Conservation (phyloP, 2,113 vertebrate genomes). For the Ceyx melanurus region DNA sequence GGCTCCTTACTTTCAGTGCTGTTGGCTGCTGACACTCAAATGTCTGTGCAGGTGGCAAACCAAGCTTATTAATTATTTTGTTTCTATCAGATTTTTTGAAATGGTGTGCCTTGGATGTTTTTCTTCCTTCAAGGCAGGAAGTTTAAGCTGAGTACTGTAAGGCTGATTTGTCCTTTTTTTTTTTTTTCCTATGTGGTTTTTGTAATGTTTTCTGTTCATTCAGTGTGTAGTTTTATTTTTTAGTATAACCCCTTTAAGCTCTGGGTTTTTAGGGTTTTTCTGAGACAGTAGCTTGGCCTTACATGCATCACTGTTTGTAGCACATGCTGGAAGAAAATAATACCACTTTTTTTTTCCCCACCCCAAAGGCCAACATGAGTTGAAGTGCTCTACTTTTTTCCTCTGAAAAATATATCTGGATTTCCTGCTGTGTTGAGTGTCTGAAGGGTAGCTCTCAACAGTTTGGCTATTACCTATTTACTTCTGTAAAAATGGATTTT, state of each 20-base stretch:
- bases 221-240: not conserved
- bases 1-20: not conserved
- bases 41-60: slow-evolving; percentile 26
- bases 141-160: not conserved
- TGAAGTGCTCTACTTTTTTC: not conserved
- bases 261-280: not conserved
- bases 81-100: slow-evolving; percentile 62
- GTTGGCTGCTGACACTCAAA: not conserved
- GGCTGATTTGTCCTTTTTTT: not conserved
- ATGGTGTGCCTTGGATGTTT: slow-evolving; percentile 11
- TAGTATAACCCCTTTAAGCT: not conserved
- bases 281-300: not conserved
- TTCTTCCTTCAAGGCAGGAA: slow-evolving; percentile 54
- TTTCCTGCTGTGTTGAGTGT: not conserved
- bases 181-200: not conserved
- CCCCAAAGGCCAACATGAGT: not conserved
- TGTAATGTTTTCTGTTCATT: not conserved
- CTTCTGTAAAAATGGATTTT: not conserved
- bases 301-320: not conserved
- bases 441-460: not conserved
- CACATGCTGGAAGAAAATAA: not conserved
- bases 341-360: not conserved
- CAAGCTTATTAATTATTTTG: slow-evolving; percentile 33
- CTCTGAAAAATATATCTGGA: not conserved
- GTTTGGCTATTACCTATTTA: not conserved